These are phyloP conservation scores for Hippolais icterina DNA, from an alignment of 2,113 vertebrate genomes.

Conservation along the genomic window DNA sequence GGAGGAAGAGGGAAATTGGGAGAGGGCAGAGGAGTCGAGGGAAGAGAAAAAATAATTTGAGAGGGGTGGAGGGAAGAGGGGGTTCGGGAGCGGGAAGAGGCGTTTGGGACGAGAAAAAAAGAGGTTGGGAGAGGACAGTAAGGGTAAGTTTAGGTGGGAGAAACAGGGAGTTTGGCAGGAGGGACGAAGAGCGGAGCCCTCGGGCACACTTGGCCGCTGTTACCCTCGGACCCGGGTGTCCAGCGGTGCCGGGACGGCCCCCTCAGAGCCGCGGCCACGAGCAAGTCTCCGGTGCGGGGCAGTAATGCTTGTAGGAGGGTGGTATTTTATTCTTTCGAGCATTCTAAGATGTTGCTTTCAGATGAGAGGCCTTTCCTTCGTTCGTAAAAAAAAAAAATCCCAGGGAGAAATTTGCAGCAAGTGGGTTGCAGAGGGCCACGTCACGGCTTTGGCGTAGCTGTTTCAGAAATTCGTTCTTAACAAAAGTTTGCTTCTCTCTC, in stretches of 20 bases:
- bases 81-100: background rate
- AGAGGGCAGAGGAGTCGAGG: background rate
- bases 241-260: background rate
- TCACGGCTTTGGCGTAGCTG: rapidly evolving
- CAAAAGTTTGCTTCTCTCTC: background rate
- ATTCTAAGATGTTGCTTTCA: background rate
- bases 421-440: rapidly evolving
- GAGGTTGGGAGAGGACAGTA: background rate
- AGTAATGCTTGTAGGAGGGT: background rate
- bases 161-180: background rate
- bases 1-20: too few relatives aligned
- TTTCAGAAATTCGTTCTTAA: background rate
- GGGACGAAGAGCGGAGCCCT: background rate
- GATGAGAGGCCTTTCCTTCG: rapidly evolving
- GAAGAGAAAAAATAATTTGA: too few relatives aligned
- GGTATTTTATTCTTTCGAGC: rapidly evolving
- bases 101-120: background rate
- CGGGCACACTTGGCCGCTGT: rapidly evolving
- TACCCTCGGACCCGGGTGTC: rapidly evolving
- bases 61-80: background rate
- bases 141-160: background rate
- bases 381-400: background rate
- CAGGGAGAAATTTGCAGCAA: background rate
- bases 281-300: rapidly evolving
- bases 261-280: background rate